phyloP scores from a whole-genome alignment of 2,888 invertebrate genomes.

The Volucella inanis region DNA sequence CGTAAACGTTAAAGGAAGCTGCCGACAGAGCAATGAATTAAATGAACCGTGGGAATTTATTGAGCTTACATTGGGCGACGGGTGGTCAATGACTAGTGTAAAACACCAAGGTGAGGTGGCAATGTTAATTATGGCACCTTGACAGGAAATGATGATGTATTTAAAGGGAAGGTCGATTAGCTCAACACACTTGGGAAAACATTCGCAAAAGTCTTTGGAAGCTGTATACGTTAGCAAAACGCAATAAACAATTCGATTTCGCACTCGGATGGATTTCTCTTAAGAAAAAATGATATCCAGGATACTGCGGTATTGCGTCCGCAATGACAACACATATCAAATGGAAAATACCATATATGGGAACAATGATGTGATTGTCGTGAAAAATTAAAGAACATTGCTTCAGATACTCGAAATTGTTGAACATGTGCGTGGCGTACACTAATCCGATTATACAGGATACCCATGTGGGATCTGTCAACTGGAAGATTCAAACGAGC shows the following conservation, averaged over 20 bases:
- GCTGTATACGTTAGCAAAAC: constrained; percentile 16
- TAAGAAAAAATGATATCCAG: neutral
- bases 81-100: neutral
- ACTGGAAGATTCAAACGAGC: neutral
- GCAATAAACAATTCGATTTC: constrained; percentile 49
- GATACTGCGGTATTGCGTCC: neutral
- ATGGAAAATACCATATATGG: neutral
- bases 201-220: neutral
- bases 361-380: constrained; percentile 27
- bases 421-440: constrained; percentile 11
- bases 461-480: neutral
- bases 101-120: neutral
- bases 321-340: neutral
- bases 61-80: constrained; percentile 3
- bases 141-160: neutral
- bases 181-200: neutral
- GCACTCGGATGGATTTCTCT: constrained; percentile 33
- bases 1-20: constrained; percentile 45
- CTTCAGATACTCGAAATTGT: constrained; percentile 27
- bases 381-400: constrained; percentile 49
- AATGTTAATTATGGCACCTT: constrained; percentile 11
- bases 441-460: neutral
- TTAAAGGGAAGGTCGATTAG: neutral
- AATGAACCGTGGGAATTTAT: constrained; percentile 50
- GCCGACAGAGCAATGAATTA: constrained; percentile 32